Evolutionary conservation across 2,797 vertebrate species (phyloP), one percentile per base, ranked within the genome.

Genomic region (Chelmon rostratus): DNA sequence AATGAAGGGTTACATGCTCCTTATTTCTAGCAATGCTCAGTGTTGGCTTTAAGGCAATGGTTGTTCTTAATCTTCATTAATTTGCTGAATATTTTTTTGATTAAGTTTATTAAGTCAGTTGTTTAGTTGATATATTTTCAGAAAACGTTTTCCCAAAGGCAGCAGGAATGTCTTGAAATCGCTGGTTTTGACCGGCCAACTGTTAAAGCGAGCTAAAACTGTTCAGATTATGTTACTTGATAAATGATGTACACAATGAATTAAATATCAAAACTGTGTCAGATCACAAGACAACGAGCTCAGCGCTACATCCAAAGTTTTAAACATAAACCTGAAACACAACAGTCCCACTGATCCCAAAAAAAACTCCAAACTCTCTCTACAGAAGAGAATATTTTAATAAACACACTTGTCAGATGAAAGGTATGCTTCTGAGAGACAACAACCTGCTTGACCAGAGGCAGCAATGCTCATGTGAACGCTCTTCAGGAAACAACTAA

Each of bases 351-450:
- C 46, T 44, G 37, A 59, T 21, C 15, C n/a, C 25, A 73, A 8
- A 84, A 70, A 68, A 31, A 64, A 54, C 6, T 53, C 58, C 61
- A 19, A 21, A 56, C 15, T 57, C n/a, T 75, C 86, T 82, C 54
- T 88, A 92, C 88, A 91, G 85, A 87, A 91, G 76, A 92, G 69
- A 79, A 85, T 81, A 84, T 79, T 93, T 93, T 93, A 92, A 92
- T 94, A 75, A 93, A 90, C 85, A 88, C 85, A 84, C 73, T 72
- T 71, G 70, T 91, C 76, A 84, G 88, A 86, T 78, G 73, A 89
- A 88, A 84, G 35, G 66, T 81, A 59, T 79, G 78, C 40, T 62
- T 76, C 73, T 67, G 78, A 74, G 78, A 74, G 72, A 74, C 62
- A 70, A 71, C 73, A 10, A 64, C 66, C 83, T 65, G 76, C 74